Base-by-base conservation (phyloP, 2,888 invertebrate genomes). In the Plusia festucae region DNA sequence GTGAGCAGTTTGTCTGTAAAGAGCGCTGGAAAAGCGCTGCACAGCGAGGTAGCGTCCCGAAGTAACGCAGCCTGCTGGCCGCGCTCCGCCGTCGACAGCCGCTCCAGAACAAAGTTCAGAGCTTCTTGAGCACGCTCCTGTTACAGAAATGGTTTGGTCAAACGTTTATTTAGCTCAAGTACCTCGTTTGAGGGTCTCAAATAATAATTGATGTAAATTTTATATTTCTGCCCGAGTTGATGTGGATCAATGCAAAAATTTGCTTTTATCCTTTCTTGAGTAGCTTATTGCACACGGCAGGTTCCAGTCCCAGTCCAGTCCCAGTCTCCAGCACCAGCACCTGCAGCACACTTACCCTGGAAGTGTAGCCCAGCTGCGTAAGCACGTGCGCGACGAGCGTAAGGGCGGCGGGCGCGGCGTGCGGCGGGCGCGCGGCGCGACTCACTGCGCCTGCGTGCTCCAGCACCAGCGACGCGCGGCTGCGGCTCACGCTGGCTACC, bases 61-160 rank as follows among this genome's bases (percentile, higher is more conserved):
- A 98, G 92, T 73, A 98, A 93, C 30, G 97, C 96, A 46, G 97
- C 97, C 87, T 98, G 97, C 68, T 97, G 96, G 44, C 96, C 96
- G 78, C 97, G 95, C 88, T 97, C 98, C 8, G 97, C 97, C 75
- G 96, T 95, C 62, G 96, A 95, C 78, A 98, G 93, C 81, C 97
- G 96, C 85, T 97, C 97, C 78, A 98, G 95, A 65, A 98, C 97
- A 91, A 98, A 98, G 91, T 97, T 97, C 75, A 98, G 90, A 8
- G 98, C 97, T 83, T 97, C 97, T 86, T 97, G 97, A 0, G 98
- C 98, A 67, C 97, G 96, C 73, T 97, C 97, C 97, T 98, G 80
- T 0, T 5, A n/a, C n/a, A 40, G 4, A n/a, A 40, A 40, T n/a
- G 3, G 15, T n/a, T n/a, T n/a, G n/a, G 6, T 4, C n/a, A 6